Conservation (phyloP, 1,140 invertebrate genomes). For the Forficula auricularia region DNA sequence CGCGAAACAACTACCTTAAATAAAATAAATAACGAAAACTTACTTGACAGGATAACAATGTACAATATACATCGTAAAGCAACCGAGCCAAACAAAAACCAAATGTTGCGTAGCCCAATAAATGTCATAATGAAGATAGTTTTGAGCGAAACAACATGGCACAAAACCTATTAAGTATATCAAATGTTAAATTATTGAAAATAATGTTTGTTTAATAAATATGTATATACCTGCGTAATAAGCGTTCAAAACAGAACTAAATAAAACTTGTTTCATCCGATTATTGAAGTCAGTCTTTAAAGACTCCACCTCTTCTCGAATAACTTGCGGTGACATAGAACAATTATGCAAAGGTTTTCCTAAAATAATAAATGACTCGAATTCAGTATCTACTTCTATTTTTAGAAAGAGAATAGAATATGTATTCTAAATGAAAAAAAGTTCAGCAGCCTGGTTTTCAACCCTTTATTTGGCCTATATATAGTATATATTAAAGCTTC, state of each 20-base stretch:
- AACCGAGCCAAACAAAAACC: conserved; percentile 61
- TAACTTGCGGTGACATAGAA: conserved; percentile 43
- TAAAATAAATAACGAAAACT: conserved; percentile 9
- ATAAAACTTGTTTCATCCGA: conserved; percentile 73
- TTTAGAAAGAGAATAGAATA: no score
- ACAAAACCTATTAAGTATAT: conserved; percentile 61
- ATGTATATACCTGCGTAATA: conserved; percentile 72
- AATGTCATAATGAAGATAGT: conserved; percentile 67
- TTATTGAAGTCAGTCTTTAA: conserved; percentile 74
- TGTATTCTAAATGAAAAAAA: no score
- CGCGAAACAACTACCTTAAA: no score
- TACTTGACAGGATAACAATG: conserved; percentile 53
- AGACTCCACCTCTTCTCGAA: conserved; percentile 69
- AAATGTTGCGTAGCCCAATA: conserved; percentile 68
- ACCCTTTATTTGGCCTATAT: no score
- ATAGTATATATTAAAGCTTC: no score
- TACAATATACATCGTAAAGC: conserved; percentile 61
- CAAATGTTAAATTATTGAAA: no score
- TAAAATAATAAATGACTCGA: conserved; percentile 15
- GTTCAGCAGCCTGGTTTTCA: no score
- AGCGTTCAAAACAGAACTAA: conserved; percentile 72
- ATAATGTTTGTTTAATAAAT: no score
- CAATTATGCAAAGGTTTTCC: conserved; percentile 48
- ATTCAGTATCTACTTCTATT: no score
- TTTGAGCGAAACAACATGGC: conserved; percentile 74